phyloP scores from a whole-genome alignment of 1,140 invertebrate species.

The Bilobella aurantiaca region DNA sequence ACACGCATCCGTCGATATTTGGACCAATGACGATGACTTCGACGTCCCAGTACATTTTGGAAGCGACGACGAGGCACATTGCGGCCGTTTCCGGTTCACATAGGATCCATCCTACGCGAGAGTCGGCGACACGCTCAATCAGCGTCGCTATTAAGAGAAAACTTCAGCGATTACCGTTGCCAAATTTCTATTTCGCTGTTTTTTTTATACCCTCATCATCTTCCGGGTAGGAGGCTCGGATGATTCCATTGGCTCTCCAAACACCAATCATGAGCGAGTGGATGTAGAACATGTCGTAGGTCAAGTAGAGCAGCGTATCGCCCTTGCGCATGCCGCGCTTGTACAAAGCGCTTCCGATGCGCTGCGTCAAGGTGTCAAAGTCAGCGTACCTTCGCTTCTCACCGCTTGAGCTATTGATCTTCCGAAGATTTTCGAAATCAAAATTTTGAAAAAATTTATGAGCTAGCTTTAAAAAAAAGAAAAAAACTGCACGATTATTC shows the following conservation, averaged over 20 bases:
- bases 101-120: constrained; percentile 18
- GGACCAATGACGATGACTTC: constrained; percentile 23
- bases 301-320: constrained; percentile 24
- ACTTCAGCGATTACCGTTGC: not conserved
- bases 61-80: constrained; percentile 21
- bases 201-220: constrained; percentile 20
- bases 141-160: constrained; percentile 13
- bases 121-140: constrained; percentile 13
- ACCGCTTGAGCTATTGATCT: constrained; percentile 23
- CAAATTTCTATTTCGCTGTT: no score
- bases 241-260: constrained; percentile 32
- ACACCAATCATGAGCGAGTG: constrained; percentile 22
- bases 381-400: constrained; percentile 11
- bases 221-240: constrained; percentile 29
- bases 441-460: not conserved
- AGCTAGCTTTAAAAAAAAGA: not conserved
- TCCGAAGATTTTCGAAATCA: no score
- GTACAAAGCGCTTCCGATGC: constrained; percentile 24
- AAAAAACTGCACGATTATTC: not conserved
- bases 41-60: constrained; percentile 26
- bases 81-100: constrained; percentile 18
- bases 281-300: constrained; percentile 16
- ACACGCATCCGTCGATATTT: constrained; percentile 13
- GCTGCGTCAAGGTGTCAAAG: constrained; percentile 21
- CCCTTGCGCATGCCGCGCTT: constrained; percentile 25